phyloP scores from a whole-genome alignment of 2,888 invertebrate genomes.

The Punctoribates punctum region DNA sequence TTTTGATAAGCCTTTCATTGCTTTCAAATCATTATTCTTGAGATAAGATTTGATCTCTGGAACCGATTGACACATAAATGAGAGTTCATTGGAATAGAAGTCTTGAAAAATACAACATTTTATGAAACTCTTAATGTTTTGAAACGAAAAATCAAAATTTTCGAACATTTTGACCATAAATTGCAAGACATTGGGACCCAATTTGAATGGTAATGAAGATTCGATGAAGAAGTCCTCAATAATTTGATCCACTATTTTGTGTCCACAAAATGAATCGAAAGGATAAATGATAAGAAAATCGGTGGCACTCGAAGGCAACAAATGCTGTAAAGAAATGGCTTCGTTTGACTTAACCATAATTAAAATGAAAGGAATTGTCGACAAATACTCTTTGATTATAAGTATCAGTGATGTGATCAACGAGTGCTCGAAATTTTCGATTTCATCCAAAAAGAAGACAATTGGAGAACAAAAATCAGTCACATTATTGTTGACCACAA shows the following conservation, averaged over 20 bases:
- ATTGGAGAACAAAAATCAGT: constrained; percentile 19
- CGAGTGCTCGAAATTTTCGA: constrained; percentile 16
- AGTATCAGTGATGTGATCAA: constrained; percentile 38
- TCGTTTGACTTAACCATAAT: constrained; percentile 13
- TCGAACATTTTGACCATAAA: constrained; percentile 24
- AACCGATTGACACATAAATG: constrained; percentile 14
- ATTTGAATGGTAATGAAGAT: not conserved
- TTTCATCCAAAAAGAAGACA: constrained; percentile 29
- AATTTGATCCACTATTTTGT: not conserved
- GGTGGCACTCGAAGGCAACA: constrained; percentile 30
- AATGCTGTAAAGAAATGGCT: constrained; percentile 17
- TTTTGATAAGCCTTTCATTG: not conserved
- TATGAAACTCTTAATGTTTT: constrained; percentile 1
- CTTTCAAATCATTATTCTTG: not conserved
- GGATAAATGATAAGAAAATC: not conserved
- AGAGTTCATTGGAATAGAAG: not conserved
- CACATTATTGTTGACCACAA: not conserved
- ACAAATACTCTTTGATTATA: constrained; percentile 47
- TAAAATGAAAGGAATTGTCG: constrained; percentile 39
- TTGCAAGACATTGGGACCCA: constrained; percentile 28
- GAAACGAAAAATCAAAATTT: constrained; percentile 20
- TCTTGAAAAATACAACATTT: not conserved
- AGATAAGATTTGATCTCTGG: not conserved
- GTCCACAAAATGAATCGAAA: not conserved
- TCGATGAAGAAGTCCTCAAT: not conserved